These are phyloP conservation scores for Panurus biarmicus DNA, from an alignment of 2,113 vertebrate genomes.

Conservation along the genomic window DNA sequence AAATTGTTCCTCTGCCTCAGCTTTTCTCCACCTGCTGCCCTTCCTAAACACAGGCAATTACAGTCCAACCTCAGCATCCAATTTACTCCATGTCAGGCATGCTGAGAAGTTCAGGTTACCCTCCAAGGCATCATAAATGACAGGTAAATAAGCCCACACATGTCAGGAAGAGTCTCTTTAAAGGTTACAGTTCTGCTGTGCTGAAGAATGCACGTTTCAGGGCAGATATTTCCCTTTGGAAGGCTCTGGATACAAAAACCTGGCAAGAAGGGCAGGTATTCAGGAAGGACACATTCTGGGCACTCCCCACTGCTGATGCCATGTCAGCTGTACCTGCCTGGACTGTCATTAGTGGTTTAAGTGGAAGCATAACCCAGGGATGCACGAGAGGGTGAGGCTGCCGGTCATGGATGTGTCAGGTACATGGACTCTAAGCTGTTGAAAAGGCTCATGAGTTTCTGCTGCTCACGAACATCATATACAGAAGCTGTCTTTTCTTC, in stretches of 20 bases:
- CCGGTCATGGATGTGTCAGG: accelerated
- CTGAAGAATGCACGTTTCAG: accelerated
- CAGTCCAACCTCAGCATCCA: background rate
- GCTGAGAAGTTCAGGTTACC: background rate
- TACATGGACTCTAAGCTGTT: accelerated
- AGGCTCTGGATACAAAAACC: background rate
- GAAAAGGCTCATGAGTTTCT: background rate
- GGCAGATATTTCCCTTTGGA: background rate
- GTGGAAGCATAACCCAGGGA: background rate
- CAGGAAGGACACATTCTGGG: background rate
- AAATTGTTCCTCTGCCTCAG: background rate
- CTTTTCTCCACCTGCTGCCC: background rate
- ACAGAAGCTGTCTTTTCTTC: background rate
- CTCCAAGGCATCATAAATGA: background rate
- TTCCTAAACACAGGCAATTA: background rate
- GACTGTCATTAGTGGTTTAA: accelerated
- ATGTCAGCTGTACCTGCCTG: background rate
- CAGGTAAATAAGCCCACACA: background rate
- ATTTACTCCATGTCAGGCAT: background rate
- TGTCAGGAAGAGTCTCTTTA: background rate
- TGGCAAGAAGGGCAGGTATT: background rate
- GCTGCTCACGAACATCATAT: accelerated
- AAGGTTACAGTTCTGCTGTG: background rate
- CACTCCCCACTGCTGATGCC: accelerated
- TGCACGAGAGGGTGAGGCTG: accelerated